Conservation (phyloP, 2,797 vertebrate genomes). For the Silurus aristotelis region DNA sequence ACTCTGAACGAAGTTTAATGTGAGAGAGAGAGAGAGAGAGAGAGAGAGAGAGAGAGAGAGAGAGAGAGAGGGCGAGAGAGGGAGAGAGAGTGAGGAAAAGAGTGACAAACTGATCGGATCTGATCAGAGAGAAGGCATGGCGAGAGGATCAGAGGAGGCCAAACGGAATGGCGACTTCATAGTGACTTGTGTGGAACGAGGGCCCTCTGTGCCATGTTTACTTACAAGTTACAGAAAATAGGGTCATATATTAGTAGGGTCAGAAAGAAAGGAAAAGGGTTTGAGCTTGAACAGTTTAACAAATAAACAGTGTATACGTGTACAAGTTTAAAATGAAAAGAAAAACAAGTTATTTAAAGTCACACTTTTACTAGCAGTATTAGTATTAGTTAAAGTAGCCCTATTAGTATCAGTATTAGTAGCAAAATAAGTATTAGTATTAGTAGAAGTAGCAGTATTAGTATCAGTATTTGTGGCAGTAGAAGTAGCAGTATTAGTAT, state of each 20-base stretch:
- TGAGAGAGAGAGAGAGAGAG: conserved; percentile 9
- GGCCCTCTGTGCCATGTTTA: background rate
- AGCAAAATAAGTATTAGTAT: too few relatives aligned
- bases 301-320: too few relatives aligned
- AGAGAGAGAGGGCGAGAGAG: background rate
- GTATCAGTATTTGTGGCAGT: too few relatives aligned
- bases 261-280: background rate
- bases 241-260: conserved; percentile 34
- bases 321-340: too few relatives aligned
- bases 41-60: conserved; percentile 24
- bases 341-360: too few relatives aligned
- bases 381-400: background rate
- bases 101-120: background rate
- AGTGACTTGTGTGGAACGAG: background rate
- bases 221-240: background rate
- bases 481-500: background rate
- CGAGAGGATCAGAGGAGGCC: conserved; percentile 13
- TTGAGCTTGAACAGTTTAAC: too few relatives aligned
- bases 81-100: conserved; percentile 12
- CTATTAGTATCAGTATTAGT: too few relatives aligned
- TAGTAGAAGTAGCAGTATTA: too few relatives aligned
- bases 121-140: background rate
- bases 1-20: conserved; percentile 72
- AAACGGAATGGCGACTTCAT: background rate
- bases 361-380: too few relatives aligned